Base-by-base conservation (phyloP, 2,888 invertebrate species). In the Volucella bombylans region DNA sequence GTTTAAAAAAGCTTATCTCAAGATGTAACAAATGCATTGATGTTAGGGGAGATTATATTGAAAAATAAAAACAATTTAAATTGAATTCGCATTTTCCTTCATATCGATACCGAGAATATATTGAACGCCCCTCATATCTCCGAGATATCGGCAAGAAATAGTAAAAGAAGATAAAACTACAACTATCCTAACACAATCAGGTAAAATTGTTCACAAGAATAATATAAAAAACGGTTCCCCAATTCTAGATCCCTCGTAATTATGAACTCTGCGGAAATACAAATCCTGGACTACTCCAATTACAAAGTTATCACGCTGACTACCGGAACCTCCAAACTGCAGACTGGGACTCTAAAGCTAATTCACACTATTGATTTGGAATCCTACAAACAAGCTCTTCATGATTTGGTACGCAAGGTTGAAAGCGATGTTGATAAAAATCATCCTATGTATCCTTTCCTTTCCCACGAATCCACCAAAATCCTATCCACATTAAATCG, bases 141-240 rank as follows among this genome's bases (percentile, higher is more conserved):
- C 18, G 18, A 50, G 50, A 50, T 50, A 18, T 18, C 9, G 50
- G 50, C 18, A 50, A 10, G 50, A 50, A 50, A 50, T 50, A 50
- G 50, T 50, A 50, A 50, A 50, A 50, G 50, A 50, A 50, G 50
- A 50, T 18, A 50, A 18, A 50, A 2, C 50, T 50, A 50, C 50
- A 18, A 50, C 50, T 50, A 50, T 50, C 18, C 8, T 15, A 9
- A 50, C 50, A 18, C 14, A 50, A 14, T 50, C 50, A 10, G 50
- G 50, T 50, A 50, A 50, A 50, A 50, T 50, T 18, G 11, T 50
- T 50, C 50, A 50, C n/a, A 50, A 50, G 10, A 50, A 18, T 50
- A 50, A 50, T 8, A 50, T 50, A 11, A 50, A 50, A 18, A 50
- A 8, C 18, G 50, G 14, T 18, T 9, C 50, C 14, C 50, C 18